A percentile compares a stretch with the other conserved stretches of the same genome.
These are phyloP conservation scores for Tetrao urogallus DNA, from an alignment of 2,113 vertebrate genomes.

Conservation along the genomic window DNA sequence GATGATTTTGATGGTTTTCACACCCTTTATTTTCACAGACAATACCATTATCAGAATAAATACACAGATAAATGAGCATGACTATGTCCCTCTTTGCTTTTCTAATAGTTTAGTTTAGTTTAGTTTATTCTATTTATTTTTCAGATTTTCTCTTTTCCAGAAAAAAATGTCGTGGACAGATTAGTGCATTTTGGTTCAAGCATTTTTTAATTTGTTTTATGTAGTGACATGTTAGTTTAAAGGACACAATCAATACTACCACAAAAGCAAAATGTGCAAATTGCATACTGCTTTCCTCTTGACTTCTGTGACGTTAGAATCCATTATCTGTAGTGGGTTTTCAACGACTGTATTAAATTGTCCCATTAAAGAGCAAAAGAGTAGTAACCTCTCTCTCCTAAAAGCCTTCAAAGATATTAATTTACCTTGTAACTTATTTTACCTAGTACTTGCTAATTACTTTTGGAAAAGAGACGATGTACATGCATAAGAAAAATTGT, in stretches of 20 bases:
- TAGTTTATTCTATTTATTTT: neutral
- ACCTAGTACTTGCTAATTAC: neutral
- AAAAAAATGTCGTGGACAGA: neutral
- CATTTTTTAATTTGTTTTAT: neutral
- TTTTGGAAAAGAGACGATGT: neutral
- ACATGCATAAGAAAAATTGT: conserved; percentile 5
- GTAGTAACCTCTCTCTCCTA: neutral
- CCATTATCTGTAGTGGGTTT: conserved; percentile 29
- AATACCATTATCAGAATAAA: conserved; percentile 31
- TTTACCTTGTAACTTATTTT: neutral
- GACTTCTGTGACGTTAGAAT: neutral
- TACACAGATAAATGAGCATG: neutral
- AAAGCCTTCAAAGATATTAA: conserved; percentile 1
- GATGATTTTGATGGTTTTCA: conserved; percentile 54
- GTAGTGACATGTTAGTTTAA: neutral
- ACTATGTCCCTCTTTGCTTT: neutral
- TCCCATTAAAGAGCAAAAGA: neutral
- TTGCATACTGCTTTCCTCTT: neutral
- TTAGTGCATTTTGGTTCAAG: neutral
- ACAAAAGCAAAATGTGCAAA: conserved; percentile 17
- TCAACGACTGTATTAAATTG: neutral
- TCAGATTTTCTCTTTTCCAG: neutral
- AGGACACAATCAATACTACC: conserved; percentile 4
- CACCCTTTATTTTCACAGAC: conserved; percentile 51
- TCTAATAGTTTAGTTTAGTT: neutral